Conservation (phyloP, 2,797 vertebrate genomes). For the Cryptoprocta ferox region DNA sequence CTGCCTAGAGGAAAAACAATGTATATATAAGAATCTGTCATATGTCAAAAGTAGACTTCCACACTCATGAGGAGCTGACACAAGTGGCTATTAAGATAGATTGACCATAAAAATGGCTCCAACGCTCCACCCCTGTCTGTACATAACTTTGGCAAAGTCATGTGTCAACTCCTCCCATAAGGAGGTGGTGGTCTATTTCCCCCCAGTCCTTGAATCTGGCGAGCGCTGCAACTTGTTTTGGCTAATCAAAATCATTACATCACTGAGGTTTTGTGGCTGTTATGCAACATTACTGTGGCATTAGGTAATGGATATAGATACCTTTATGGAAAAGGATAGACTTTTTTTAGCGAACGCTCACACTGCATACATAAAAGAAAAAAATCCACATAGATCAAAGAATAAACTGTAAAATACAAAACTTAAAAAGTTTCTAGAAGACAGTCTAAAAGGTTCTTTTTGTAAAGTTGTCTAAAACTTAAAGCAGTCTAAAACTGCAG, state of each 20-base stretch:
- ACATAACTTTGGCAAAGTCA: not conserved
- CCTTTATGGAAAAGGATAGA: not conserved
- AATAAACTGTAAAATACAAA: not conserved
- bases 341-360: not conserved
- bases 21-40: not conserved
- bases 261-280: not conserved
- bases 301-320: not conserved
- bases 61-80: not conserved
- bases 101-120: not conserved
- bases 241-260: not conserved
- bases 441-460: not conserved
- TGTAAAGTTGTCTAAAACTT: not conserved
- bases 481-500: not conserved
- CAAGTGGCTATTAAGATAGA: not conserved
- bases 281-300: not conserved
- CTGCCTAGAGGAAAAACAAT: not conserved
- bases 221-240: not conserved
- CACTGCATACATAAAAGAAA: not conserved
- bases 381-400: not conserved
- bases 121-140: not conserved
- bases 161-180: not conserved
- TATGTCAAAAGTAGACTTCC: not conserved
- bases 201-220: not conserved
- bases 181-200: not conserved
- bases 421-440: not conserved